phyloP scores from a whole-genome alignment of 2,888 invertebrate species.

The Matsumyia berberina region DNA sequence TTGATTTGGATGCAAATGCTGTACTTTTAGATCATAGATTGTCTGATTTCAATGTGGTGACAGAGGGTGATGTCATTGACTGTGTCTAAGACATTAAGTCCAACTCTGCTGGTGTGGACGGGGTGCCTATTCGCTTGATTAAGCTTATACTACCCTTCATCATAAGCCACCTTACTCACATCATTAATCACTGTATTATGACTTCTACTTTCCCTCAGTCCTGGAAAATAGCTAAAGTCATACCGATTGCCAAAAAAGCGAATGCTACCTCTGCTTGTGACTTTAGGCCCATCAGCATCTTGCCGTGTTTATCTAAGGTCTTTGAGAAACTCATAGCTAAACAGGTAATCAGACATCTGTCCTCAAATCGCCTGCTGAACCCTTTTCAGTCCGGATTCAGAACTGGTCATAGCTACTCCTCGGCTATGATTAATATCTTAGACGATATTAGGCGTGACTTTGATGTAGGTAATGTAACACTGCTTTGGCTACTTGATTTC shows the following conservation, averaged over 20 bases:
- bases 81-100: no score
- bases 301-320: background rate
- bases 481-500: constrained; percentile 19
- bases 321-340: constrained; percentile 9
- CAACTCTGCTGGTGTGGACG: no score
- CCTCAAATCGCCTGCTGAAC: background rate
- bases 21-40: no score
- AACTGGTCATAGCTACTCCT: constrained; percentile 14
- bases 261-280: background rate
- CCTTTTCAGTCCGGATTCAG: background rate
- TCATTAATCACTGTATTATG: background rate
- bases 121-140: background rate
- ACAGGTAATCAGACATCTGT: background rate
- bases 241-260: background rate
- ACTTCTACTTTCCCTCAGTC: background rate
- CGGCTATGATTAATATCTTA: constrained; percentile 29
- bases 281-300: constrained; percentile 10
- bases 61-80: no score
- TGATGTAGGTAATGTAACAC: background rate
- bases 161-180: background rate
- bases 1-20: no score
- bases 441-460: constrained; percentile 28
- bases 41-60: no score
- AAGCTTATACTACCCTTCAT: background rate
- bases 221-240: background rate